A percentile compares a stretch with the other conserved stretches of the same genome.
Conservation (phyloP, 1,140 invertebrate genomes). For the Trachymyrmex cornetzi region DNA sequence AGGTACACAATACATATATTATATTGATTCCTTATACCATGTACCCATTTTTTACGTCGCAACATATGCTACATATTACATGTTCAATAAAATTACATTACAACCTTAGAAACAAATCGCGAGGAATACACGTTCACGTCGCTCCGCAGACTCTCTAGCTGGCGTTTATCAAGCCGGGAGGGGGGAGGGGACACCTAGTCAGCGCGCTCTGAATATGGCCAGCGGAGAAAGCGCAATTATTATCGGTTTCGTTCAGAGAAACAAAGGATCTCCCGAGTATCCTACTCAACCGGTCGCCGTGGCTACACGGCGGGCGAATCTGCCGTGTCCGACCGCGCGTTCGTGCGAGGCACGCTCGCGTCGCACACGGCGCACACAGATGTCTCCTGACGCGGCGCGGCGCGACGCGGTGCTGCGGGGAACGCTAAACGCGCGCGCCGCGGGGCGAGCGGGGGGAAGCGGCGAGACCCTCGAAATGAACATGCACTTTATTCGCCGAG, state of each 20-base stretch:
- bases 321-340: slow-evolving; percentile 19
- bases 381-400: neutral
- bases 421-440: neutral
- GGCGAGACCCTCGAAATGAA: neutral
- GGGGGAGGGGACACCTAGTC: neutral
- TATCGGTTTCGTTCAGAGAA: neutral
- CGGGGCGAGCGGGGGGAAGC: neutral
- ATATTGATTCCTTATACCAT: neutral
- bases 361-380: neutral
- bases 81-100: neutral
- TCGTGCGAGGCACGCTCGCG: slow-evolving; percentile 10
- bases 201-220: neutral
- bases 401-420: neutral
- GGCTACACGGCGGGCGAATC: neutral
- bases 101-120: neutral
- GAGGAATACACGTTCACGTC: neutral
- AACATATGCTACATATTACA: neutral
- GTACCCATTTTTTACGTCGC: neutral
- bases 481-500: neutral
- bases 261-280: slow-evolving; percentile 1
- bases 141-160: neutral
- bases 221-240: neutral
- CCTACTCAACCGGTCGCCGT: too few relatives aligned
- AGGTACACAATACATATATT: neutral
- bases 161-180: neutral